Evolutionary conservation across 2,888 invertebrate species (phyloP), one percentile per base, ranked within the genome.

Genomic region (Polyommatus icarus): DNA sequence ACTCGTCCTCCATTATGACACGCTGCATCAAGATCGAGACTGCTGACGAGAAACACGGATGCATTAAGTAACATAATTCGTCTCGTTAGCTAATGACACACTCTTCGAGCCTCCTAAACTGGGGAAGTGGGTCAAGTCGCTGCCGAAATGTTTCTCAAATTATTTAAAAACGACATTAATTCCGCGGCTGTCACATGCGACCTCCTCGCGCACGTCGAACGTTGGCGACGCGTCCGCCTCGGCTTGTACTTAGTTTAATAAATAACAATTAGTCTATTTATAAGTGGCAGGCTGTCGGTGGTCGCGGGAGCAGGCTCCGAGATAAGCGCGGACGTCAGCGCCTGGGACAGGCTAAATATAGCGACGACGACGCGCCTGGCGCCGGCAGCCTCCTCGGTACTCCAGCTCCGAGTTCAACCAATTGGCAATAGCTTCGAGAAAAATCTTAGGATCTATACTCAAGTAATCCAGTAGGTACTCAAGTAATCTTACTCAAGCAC

Each of bases 91-190:
- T 29, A 15, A 67, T 67, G 12, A 67, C 67, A 29, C 15, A 67
- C 15, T 32, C 15, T 32, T 7, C 12, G 67, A 67, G 67, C 18
- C 29, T 29, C 29, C 15, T 4, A 29, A 67, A 29, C 67, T 67
- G 67, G 67, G 67, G 67, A 67, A 67, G 4, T 67, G 15, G 67
- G 67, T 67, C 67, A 67, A 29, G 67, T 29, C 6, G 67, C 61
- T 67, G 2, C 29, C 61, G 12, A 67, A 67, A 67, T 29, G 15
- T 29, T 67, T 32, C 67, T 29, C 29, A 15, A 67, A 67, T 67
- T 67, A 32, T 67, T 67, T 67, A 67, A 67, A 67, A 67, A 67
- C 29, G 18, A 29, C 67, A 61, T 61, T 24, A 61, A 61, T 61
- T 61, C 12, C 61, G 59, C 59, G 59, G 20, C 59, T 61, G 29